Conservation (phyloP, 1,140 invertebrate genomes). For the Vollenhovia emeryi region DNA sequence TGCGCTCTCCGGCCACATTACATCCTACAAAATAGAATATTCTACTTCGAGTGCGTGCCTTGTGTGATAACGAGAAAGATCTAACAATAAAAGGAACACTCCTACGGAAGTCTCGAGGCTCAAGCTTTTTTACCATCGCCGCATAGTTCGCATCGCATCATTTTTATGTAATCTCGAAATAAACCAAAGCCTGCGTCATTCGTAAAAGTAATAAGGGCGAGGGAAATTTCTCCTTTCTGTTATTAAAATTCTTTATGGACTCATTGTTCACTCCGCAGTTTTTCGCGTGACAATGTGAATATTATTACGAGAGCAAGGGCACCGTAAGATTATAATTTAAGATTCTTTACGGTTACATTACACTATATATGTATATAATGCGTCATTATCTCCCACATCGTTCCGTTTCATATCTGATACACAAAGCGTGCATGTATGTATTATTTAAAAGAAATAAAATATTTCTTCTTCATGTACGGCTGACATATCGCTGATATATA, state of each 20-base stretch:
- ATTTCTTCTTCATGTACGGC: background rate
- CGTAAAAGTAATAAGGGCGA: background rate
- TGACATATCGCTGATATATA: background rate
- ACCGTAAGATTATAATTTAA: conserved; percentile 9
- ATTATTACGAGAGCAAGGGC: background rate
- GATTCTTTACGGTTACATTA: conserved; percentile 5
- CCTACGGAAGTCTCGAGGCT: background rate
- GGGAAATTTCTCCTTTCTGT: background rate
- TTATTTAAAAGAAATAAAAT: background rate
- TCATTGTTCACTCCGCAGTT: background rate
- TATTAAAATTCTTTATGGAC: conserved; percentile 21
- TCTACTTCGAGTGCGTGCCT: conserved; percentile 51
- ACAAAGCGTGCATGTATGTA: background rate
- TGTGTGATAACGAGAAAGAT: conserved; percentile 46
- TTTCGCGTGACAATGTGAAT: background rate
- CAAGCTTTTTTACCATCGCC: background rate
- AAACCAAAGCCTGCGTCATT: background rate
- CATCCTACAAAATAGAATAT: conserved; percentile 52
- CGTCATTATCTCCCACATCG: background rate
- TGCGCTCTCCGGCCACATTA: conserved; percentile 12
- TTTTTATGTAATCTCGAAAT: conserved; percentile 21
- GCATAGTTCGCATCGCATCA: conserved; percentile 2
- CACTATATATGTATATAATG: background rate
- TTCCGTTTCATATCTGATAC: background rate
- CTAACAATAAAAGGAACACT: conserved; percentile 2